Conservation (phyloP, 2,113 vertebrate genomes). For the Micromys minutus region DNA sequence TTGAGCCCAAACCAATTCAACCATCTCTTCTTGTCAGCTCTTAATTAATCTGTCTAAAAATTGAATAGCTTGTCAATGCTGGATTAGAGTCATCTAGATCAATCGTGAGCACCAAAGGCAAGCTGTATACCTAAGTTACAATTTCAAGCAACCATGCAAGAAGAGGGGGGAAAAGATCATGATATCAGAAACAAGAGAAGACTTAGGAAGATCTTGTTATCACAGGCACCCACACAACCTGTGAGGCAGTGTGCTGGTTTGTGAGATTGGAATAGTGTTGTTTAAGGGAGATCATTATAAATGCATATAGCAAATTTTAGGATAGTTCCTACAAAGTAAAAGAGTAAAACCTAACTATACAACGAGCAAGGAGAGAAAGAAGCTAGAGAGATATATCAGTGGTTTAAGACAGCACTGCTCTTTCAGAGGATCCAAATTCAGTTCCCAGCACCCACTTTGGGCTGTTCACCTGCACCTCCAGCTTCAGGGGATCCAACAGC, state of each 20-base stretch:
- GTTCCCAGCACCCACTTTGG: not conserved
- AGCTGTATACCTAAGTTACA: not conserved
- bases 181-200: not conserved
- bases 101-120: not conserved
- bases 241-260: not conserved
- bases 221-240: not conserved
- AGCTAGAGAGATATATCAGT: not conserved
- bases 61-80: not conserved
- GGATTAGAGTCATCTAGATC: not conserved
- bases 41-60: constrained; percentile 16
- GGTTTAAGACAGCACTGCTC: not conserved
- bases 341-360: not conserved
- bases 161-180: not conserved
- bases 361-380: not conserved
- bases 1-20: not conserved
- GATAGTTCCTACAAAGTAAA: not conserved
- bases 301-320: not conserved
- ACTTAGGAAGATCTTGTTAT: not conserved
- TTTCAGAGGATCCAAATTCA: not conserved
- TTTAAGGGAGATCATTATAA: not conserved
- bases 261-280: not conserved
- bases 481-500: not conserved
- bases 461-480: not conserved
- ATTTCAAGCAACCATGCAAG: not conserved
- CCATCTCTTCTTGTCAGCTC: not conserved